Base-by-base conservation (phyloP, 1,140 invertebrate species). In the Venustaconcha ellipsiformis region DNA sequence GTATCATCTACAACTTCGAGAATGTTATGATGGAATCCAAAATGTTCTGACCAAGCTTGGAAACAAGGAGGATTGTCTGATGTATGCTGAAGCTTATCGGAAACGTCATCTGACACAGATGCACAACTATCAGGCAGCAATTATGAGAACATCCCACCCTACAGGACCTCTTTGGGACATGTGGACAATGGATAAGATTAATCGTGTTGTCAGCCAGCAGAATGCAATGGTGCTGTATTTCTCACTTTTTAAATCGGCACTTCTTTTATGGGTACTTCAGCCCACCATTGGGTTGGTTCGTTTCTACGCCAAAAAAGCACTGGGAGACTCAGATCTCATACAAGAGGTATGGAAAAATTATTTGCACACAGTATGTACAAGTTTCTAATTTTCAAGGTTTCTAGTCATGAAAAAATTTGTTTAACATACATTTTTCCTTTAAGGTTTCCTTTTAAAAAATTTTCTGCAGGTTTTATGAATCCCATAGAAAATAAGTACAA, bases 11-110 rank as follows among this genome's bases (percentile, higher is more conserved):
- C 82, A 88, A 71, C 75, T 89, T 18, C n/a, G 55, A 3, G 78
- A 87, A 69, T 89, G 87, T 69, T 88, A 86, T 72, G 85, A 86
- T 76, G 87, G 84, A 0, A 86, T 88, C 67, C 84, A 86, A 72
- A 81, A 70, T 68, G 84, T 89, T 14, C 75, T 88, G 2, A 73
- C 80, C 30, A 83, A 84, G 26, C 78, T 87, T 26, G 86, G 85
- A 20, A 83, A 84, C 70, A 87, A 88, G 57, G 80, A 87, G 14
- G 84, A 84, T 37, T 83, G 82, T 73, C 77, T 89, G 37, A 80
- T 84, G 70, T 88, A 83, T 82, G 84, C 88, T 1, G 88, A 89
- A 75, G 82, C 80, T 17, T 83, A 82, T 58, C 80, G 84, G 37
- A 82, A 82, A 57, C 76, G 83, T n/a, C 63, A 73, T 8, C 64